Conservation (phyloP, 2,113 vertebrate genomes). For the Siniperca knerii region DNA sequence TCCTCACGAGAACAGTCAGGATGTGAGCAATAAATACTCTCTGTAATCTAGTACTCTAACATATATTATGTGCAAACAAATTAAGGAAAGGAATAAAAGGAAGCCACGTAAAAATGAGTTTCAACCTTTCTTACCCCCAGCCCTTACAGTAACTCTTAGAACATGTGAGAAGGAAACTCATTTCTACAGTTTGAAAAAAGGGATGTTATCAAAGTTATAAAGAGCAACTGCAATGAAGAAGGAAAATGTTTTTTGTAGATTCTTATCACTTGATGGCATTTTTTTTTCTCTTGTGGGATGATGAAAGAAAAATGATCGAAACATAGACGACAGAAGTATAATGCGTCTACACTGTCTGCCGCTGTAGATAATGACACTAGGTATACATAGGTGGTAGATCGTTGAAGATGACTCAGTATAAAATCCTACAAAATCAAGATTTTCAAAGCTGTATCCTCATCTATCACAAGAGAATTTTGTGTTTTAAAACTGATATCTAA, state of each 20-base stretch:
- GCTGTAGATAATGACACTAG: neutral
- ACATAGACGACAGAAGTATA: neutral
- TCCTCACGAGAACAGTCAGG: conserved; percentile 59
- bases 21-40: conserved; percentile 67
- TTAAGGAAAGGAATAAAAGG: conserved; percentile 33
- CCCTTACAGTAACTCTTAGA: conserved; percentile 5
- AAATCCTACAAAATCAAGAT: conserved; percentile 79
- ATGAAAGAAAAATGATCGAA: conserved; percentile 9
- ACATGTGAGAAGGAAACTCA: neutral
- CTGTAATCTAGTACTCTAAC: conserved; percentile 43
- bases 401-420: conserved; percentile 67
- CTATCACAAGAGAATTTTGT: conserved; percentile 55
- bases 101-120: conserved; percentile 39
- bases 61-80: conserved; percentile 65
- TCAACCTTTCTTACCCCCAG: conserved; percentile 12
- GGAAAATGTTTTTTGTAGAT: conserved; percentile 5
- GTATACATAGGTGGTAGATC: neutral
- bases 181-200: neutral
- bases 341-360: neutral
- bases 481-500: conserved; percentile 63
- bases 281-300: neutral
- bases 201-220: conserved; percentile 32
- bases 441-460: conserved; percentile 58
- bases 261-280: conserved; percentile 10
- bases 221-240: conserved; percentile 46